Base-by-base conservation (phyloP, 2,888 invertebrate species). In the Fissipunctia ypsillon region DNA sequence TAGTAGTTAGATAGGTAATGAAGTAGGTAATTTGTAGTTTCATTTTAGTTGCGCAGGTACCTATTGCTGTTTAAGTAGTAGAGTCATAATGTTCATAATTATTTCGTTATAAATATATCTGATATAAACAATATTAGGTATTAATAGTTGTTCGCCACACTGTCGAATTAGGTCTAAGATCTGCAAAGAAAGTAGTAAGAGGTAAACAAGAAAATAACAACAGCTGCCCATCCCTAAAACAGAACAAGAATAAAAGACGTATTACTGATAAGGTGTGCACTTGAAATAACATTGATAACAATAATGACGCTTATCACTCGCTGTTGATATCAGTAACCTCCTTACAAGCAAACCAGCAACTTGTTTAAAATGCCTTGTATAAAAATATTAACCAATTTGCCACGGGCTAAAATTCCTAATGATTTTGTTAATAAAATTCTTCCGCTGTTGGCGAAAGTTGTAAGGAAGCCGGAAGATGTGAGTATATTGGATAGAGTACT, bases 351-450 rank as follows among this genome's bases (percentile, higher is more conserved):
- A 48, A 10, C 5, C 9, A 64, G 22, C 19, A 56, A 69, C 74
- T 57, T 28, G 66, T 61, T n/a, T 38, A 85, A 83, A 71, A 95
- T 95, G 95, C 95, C 95, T 70, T 91, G 91, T 60, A 83, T 95
- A 52, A 94, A 89, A 76, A 91, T 95, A 31, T 81, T 93, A 3
- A 95, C 95, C 0, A 95, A 94, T 78, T 52, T 95, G 3, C 84
- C 92, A 0, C 91, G 83, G 48, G 88, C 71, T 7, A 86, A 89
- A n/a, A 90, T 95, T 9, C 94, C 95, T 0, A 83, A 78, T 19
- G 91, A 93, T 83, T 94, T 95, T 69, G 86, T 91, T 0, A 82
- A 86, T 31, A 93, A 90, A 80, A 87, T 94, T 7, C 80, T 94
- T 19, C 94, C 94, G 5, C 12, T 85, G 14, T 3, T 84, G 14